These are phyloP conservation scores for Intoshia linei DNA, from an alignment of 1,140 invertebrate species.

Conservation along the genomic window DNA sequence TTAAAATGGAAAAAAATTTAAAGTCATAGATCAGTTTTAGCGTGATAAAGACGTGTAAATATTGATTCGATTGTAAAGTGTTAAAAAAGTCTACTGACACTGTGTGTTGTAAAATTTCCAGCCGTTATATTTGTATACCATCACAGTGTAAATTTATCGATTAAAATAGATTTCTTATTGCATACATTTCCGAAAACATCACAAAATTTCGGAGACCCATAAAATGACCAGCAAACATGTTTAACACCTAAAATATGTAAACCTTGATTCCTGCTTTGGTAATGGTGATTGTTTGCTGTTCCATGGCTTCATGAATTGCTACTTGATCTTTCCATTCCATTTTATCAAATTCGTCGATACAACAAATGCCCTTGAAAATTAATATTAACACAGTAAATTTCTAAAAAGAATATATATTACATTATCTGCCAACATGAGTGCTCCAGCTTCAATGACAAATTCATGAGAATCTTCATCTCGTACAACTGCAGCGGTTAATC, in stretches of 20 bases:
- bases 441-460: conserved; percentile 96
- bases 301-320: conserved; percentile 98
- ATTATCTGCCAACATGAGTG: conserved; percentile 89
- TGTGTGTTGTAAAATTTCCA: no score
- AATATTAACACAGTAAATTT: conserved; percentile 1
- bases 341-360: conserved; percentile 98
- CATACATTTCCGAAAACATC: neutral
- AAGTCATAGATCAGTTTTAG: no score
- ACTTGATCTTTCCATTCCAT: conserved; percentile 91
- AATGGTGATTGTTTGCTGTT: conserved; percentile 94
- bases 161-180: neutral
- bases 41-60: no score
- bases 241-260: conserved; percentile 3
- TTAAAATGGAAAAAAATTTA: no score
- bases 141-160: no score
- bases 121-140: no score
- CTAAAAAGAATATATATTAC: conserved; percentile 13
- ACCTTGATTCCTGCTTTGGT: conserved; percentile 82
- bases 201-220: no score
- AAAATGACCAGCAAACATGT: no score
- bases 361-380: conserved; percentile 45
- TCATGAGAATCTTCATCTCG: conserved; percentile 81
- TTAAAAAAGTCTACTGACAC: no score
- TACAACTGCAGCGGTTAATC: conserved; percentile 82
- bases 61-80: no score